These are phyloP conservation scores for Albula goreensis DNA, from an alignment of 2,113 vertebrate genomes.

Conservation along the genomic window DNA sequence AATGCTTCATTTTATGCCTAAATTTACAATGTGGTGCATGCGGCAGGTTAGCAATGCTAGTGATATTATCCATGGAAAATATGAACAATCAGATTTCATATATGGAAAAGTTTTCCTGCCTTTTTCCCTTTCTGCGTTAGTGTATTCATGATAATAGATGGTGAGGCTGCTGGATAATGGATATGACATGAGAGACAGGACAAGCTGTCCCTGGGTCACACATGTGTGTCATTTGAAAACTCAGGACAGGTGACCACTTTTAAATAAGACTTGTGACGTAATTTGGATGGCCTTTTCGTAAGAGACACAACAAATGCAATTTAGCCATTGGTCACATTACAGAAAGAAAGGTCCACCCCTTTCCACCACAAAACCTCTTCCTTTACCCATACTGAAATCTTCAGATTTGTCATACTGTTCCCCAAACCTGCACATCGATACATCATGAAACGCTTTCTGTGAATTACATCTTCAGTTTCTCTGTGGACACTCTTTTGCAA, in stretches of 20 bases:
- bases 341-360: too few species aligned
- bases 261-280: too few species aligned
- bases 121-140: neutral
- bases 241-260: too few species aligned
- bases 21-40: neutral
- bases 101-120: neutral
- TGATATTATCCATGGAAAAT: neutral
- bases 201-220: too few species aligned
- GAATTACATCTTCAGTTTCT: neutral
- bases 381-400: neutral
- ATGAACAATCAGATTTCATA: neutral
- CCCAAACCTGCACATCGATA: neutral
- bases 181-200: too few species aligned
- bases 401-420: neutral
- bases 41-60: neutral
- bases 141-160: neutral
- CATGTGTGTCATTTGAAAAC: too few species aligned
- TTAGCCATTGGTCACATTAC: too few species aligned
- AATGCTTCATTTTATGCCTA: neutral
- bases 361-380: neutral
- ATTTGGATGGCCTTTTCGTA: too few species aligned
- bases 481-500: neutral
- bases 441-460: neutral
- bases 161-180: too few species aligned
- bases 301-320: too few species aligned